Percentiles rank a stretch among this genome's conserved stretches.
Evolutionary conservation across 2,797 vertebrate species (phyloP).

Genomic region (Leptoclinus maculatus): DNA sequence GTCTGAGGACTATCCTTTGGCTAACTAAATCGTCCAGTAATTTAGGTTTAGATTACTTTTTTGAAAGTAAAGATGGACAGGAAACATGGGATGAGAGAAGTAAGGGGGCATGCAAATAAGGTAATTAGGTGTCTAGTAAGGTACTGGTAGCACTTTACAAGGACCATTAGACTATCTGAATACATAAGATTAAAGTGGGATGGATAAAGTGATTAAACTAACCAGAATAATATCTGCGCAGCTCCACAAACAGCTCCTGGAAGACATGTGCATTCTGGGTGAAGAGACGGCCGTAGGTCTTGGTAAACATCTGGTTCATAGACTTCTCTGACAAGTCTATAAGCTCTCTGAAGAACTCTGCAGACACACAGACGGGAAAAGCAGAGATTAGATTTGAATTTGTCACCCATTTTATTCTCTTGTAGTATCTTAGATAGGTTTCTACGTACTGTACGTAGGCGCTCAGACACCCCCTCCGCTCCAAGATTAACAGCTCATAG

Average conservation of each 20-base stretch:
- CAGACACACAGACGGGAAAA: conserved; percentile 22
- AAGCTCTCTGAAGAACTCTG: conserved; percentile 91
- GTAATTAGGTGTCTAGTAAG: not conserved
- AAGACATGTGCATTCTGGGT: conserved; percentile 90
- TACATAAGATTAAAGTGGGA: not conserved
- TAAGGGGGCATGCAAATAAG: not conserved
- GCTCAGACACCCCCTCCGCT: conserved; percentile 20
- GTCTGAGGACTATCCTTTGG: not conserved
- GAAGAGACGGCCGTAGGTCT: conserved; percentile 90
- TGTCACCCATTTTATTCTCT: conserved; percentile 36
- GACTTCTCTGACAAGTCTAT: conserved; percentile 90
- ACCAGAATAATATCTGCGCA: conserved; percentile 89
- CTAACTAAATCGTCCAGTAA: not conserved
- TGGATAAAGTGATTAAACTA: conserved; percentile 39
- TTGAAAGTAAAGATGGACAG: not conserved
- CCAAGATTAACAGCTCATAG: conserved; percentile 52
- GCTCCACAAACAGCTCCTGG: conserved; percentile 89
- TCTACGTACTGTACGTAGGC: conserved; percentile 38
- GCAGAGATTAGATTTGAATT: conserved; percentile 45
- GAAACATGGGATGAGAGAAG: not conserved
- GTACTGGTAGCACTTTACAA: not conserved
- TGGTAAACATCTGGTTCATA: conserved; percentile 91
- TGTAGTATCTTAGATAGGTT: conserved; percentile 42
- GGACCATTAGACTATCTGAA: not conserved
- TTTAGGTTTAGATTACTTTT: not conserved